Evolutionary conservation across 1,140 invertebrate species (phyloP), one percentile per base, ranked within the genome.

Genomic region (Chironomus tepperi): DNA sequence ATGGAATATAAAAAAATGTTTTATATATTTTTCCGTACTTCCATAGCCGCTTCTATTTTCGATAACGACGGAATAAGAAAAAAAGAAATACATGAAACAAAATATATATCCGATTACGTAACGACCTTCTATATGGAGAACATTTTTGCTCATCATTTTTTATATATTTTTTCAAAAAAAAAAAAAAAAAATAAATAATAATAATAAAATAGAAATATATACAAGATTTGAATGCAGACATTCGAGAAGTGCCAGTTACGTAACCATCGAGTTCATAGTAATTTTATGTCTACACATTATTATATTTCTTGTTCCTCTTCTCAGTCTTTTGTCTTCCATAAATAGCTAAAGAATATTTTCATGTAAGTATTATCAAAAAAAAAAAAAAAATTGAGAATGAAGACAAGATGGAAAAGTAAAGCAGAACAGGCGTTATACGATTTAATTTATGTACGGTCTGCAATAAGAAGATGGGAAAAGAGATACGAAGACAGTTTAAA

Each of bases 211-310:
- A 34, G 24, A 34, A 34, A 34, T 34, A 34, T 34, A 34, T 34
- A 34, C 24, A 34, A 34, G 24, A 34, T 34, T 34, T 34, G 24
- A 47, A 10, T 57, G 47, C 47, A 57, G 47, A 57, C 47, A 57
- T 57, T 12, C 47, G 47, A 57, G 47, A 57, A 57, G 43, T 57
- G 47, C 12, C 47, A 57, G 47, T 57, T 57, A 57, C 47, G 47
- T 57, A 57, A 57, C n/a, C 47, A n/a, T 57, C n/a, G 12, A 57
- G 47, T 15, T n/a, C 47, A n/a, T 57, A 57, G 47, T 57, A 57
- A n/a, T 57, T 57, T 57, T 57, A n/a, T 57, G 47, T 57, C 47
- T 57, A 57, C 47, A 57, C n/a, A 15, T n/a, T 57, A 57, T n/a
- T 57, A 34, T 34, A 2, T 34, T 34, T 34, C 5, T 34, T 34